These are phyloP conservation scores for Fulica atra DNA, from an alignment of 2,113 vertebrate species.

Conservation along the genomic window DNA sequence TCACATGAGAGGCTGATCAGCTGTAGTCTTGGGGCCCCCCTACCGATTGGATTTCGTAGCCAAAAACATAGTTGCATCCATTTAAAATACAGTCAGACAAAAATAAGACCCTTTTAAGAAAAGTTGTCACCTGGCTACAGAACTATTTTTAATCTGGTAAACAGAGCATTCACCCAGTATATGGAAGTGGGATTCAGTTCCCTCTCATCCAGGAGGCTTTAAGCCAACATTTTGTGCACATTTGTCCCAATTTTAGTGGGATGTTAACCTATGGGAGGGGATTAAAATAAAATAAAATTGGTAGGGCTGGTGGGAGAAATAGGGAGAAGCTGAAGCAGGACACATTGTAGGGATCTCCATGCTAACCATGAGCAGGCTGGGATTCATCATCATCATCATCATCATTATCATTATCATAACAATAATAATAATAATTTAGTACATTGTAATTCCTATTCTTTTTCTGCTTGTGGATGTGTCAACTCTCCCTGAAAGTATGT, in stretches of 20 bases:
- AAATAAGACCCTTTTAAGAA: not conserved
- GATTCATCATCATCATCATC: too few relatives aligned
- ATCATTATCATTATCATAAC: too few relatives aligned
- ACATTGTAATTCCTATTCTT: not conserved
- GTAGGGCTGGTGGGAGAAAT: not conserved
- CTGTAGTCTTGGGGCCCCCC: not conserved
- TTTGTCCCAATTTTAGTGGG: not conserved
- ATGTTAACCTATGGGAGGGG: not conserved
- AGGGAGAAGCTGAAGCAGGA: not conserved
- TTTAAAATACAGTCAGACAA: not conserved
- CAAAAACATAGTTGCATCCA: not conserved
- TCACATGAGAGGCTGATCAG: not conserved
- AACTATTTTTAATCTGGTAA: not conserved
- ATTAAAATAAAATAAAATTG: not conserved
- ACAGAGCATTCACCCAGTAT: not conserved
- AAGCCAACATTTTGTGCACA: not conserved
- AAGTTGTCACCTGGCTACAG: not conserved
- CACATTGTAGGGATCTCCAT: not conserved
- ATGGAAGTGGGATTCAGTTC: not conserved
- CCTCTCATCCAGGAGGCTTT: not conserved
- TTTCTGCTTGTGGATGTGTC: not conserved
- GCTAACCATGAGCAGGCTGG: not conserved
- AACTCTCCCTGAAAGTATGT: not conserved
- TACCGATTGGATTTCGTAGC: not conserved
- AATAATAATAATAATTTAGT: not conserved